A percentile compares a stretch with the other conserved stretches of the same genome.
These are phyloP conservation scores for Cantharis flavilabris DNA, from an alignment of 2,888 invertebrate genomes.

Conservation along the genomic window DNA sequence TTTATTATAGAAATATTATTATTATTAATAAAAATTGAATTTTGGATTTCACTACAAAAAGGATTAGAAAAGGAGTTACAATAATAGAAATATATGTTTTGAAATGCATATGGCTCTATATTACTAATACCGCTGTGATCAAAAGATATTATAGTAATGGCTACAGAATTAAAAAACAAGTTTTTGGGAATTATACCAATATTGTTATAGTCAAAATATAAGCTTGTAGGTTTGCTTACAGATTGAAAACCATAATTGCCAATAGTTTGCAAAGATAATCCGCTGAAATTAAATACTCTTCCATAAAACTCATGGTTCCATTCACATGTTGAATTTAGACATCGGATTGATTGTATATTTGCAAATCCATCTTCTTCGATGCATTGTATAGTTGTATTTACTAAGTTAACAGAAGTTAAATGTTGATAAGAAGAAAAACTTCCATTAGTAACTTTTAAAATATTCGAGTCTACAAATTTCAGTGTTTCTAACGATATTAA, in stretches of 20 bases:
- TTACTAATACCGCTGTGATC: neutral
- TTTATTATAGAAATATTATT: neutral
- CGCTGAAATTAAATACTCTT: neutral
- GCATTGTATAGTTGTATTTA: neutral
- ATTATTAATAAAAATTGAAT: neutral
- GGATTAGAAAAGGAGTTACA: too few species aligned
- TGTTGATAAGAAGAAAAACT: neutral
- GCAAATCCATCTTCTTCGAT: neutral
- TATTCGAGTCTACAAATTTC: neutral
- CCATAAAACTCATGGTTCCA: too few species aligned
- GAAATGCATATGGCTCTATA: neutral
- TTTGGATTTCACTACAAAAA: too few species aligned
- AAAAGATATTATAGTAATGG: neutral
- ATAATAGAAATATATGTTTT: neutral
- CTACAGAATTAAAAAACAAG: neutral
- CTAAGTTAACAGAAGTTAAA: neutral
- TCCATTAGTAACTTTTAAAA: neutral
- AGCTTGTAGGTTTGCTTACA: neutral
- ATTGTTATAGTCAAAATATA: neutral
- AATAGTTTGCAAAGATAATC: neutral
- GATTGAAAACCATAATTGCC: neutral
- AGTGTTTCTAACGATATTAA: neutral
- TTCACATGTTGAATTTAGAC: neutral
- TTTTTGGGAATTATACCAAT: neutral
- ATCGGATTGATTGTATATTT: neutral